phyloP scores from a whole-genome alignment of 2,888 invertebrate genomes.

The Brachypterus glaber region DNA sequence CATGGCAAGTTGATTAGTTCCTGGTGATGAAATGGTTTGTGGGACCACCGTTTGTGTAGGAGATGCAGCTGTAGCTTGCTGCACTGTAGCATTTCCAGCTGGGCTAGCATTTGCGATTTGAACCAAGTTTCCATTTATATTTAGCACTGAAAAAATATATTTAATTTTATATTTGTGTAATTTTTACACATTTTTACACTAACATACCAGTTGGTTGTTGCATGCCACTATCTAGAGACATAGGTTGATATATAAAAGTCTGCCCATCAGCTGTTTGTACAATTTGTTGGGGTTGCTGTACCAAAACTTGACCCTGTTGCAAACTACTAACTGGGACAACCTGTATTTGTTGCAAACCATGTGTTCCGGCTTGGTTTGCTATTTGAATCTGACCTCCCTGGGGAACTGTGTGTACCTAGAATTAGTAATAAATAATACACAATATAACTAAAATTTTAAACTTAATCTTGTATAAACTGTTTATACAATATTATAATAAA shows the following conservation, averaged over 20 bases:
- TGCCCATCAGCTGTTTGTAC: constrained; percentile 90
- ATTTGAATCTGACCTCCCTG: constrained; percentile 54
- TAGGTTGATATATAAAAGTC: constrained; percentile 81
- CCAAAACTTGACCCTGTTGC: constrained; percentile 50
- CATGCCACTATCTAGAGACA: constrained; percentile 47
- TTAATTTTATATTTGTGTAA: constrained; percentile 4
- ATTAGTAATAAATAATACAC: no score
- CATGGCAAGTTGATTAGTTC: constrained; percentile 47
- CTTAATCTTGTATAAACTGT: no score
- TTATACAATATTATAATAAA: no score
- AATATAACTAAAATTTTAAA: no score
- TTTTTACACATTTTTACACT: background rate
- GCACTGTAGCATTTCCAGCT: constrained; percentile 29
- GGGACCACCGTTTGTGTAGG: constrained; percentile 40
- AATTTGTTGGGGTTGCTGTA: constrained; percentile 62
- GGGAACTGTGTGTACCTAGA: constrained; percentile 50
- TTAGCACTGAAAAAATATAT: constrained; percentile 51
- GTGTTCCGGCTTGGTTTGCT: constrained; percentile 46
- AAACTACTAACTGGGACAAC: constrained; percentile 62
- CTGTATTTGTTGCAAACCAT: constrained; percentile 61
- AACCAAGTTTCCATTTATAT: constrained; percentile 68
- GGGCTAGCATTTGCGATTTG: constrained; percentile 49
- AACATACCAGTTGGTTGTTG: constrained; percentile 47
- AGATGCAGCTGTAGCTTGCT: constrained; percentile 37
- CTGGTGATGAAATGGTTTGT: constrained; percentile 39